Evolutionary conservation across 1,140 invertebrate genomes (phyloP), one percentile per base, ranked within the genome.

Genomic region (Drosophila sp.): DNA sequence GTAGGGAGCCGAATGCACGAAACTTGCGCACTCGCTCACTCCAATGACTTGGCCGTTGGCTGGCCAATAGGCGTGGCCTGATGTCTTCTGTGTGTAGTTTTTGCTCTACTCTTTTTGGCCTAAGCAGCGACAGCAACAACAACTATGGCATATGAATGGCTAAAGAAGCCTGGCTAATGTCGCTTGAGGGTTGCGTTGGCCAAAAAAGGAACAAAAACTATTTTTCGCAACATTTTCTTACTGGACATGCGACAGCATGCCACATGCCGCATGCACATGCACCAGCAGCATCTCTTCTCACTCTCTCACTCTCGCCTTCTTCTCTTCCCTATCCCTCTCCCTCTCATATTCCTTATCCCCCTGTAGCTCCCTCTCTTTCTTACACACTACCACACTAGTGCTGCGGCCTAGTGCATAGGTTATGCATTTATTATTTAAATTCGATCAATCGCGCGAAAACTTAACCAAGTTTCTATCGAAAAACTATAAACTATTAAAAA

Each of bases 101-200:
- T 84, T 87, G 44, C 76, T 87, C 76, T 72, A 77, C 83, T 89
- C 83, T 89, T 89, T 80, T 83, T 79, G 84, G 72, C 62, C 76
- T 72, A 87, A 89, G 79, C 72, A 77, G 54, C 65, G 74, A 63
- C 70, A 66, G 55, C 66, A 69, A 63, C 72, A 60, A 38, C 70
- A 72, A 41, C 60, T 56, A 47, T 38, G 47, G 66, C 75, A 66
- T 58, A 82, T 78, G 75, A 81, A 79, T 75, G 75, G 70, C 67
- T 65, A 57, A 70, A 84, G 62, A 80, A 89, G 83, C 82, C 56
- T 69, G 72, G 54, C 67, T 50, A 40, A 44, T 55, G 44, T 50
- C 44, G 70, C 32, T 56, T 40, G 32, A 35, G 62, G 29, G 40
- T 60, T 35, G 41, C 70, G 64, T 61, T 60, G 60, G 41, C 60